phyloP scores from a whole-genome alignment of 2,113 vertebrate species.

The Pardalotus punctatus region DNA sequence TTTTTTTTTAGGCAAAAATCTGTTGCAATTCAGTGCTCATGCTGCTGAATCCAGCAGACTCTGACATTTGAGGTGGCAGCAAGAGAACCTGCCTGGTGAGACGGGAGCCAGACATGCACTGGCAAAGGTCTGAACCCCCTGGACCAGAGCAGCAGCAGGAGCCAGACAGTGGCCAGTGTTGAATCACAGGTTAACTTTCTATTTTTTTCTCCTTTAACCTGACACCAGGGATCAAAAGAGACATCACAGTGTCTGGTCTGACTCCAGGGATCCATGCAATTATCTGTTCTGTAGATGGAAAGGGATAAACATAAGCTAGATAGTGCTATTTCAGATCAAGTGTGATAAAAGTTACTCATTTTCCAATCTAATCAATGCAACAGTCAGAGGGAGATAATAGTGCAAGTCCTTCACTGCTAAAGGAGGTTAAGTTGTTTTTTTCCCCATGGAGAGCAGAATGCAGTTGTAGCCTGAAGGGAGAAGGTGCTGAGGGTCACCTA shows the following conservation, averaged over 20 bases:
- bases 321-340: constrained; percentile 36
- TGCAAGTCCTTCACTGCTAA: neutral
- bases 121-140: neutral
- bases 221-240: constrained; percentile 27
- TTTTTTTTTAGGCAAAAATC: constrained; percentile 17
- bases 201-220: constrained; percentile 9
- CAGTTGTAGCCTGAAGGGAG: neutral
- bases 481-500: neutral
- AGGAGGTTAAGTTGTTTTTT: neutral
- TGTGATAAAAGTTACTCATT: constrained; percentile 59
- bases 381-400: constrained; percentile 1
- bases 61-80: constrained; percentile 1
- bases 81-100: neutral
- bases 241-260: neutral
- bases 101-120: neutral
- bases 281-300: neutral
- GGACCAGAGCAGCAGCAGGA: neutral
- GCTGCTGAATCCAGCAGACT: constrained; percentile 38
- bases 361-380: constrained; percentile 50
- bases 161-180: constrained; percentile 17
- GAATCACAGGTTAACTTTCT: neutral
- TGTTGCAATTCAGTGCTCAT: constrained; percentile 4
- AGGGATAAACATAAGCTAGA: constrained; percentile 4
- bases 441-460: neutral
- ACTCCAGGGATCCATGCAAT: constrained; percentile 3